Evolutionary conservation across 2,797 vertebrate genomes (phyloP).

Genomic region (Setipinna tenuifilis): DNA sequence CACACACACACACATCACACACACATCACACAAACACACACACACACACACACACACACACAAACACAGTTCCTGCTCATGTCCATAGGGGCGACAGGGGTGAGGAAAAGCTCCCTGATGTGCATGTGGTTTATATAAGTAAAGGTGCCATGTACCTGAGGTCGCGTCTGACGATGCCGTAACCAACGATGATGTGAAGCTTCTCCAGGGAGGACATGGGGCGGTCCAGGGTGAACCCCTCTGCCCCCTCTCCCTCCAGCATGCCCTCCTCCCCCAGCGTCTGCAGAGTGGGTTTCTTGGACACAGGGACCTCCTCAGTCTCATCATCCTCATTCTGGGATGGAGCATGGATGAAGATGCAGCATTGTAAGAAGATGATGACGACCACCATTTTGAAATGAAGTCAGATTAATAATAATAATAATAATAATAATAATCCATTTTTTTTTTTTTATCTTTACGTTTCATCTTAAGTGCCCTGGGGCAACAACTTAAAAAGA

Average conservation of each 20-base stretch:
- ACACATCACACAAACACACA: no score
- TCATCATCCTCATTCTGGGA: constrained; percentile 60
- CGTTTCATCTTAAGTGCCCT: no score
- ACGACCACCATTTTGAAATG: not conserved
- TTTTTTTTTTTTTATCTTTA: no score
- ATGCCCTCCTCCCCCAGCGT: constrained; percentile 71
- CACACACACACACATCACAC: no score
- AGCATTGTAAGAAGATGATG: not conserved
- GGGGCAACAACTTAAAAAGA: no score
- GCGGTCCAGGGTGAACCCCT: constrained; percentile 78
- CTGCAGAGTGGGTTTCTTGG: constrained; percentile 69
- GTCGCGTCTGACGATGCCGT: constrained; percentile 83
- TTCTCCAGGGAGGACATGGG: constrained; percentile 92
- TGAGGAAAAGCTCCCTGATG: no score
- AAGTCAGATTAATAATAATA: not conserved
- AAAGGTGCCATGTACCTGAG: constrained; percentile 83
- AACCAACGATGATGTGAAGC: constrained; percentile 89
- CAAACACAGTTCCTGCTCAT: no score
- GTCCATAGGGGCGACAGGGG: no score
- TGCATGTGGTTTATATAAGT: no score
- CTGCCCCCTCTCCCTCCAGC: constrained; percentile 51
- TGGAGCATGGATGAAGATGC: constrained; percentile 9
- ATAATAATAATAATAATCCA: no score
- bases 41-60: no score
- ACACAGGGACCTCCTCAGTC: constrained; percentile 41